phyloP scores from a whole-genome alignment of 1,140 invertebrate species.

The Drosophila kanapiae region DNA sequence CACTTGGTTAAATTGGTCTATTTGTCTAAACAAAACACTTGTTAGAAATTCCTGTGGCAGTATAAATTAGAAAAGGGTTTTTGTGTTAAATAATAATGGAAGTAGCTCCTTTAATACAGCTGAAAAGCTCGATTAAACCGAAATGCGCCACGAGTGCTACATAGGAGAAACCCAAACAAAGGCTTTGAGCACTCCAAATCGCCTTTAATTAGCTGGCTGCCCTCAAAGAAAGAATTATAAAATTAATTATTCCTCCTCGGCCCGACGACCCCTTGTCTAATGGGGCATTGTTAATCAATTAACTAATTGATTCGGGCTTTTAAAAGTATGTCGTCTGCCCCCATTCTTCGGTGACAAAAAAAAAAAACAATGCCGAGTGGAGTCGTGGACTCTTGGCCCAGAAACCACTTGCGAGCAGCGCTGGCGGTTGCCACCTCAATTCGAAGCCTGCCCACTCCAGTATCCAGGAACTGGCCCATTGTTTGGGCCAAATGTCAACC shows the following conservation, averaged over 20 bases:
- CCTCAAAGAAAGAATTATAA: constrained; percentile 23
- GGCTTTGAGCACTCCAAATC: neutral
- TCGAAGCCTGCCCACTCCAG: constrained; percentile 49
- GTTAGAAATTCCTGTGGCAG: neutral
- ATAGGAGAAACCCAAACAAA: neutral
- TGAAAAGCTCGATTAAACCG: neutral
- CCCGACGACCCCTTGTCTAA: constrained; percentile 16
- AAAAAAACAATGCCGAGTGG: constrained; percentile 27
- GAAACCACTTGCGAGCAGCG: constrained; percentile 59
- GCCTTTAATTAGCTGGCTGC: constrained; percentile 18
- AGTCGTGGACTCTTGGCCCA: constrained; percentile 59
- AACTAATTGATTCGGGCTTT: constrained; percentile 78
- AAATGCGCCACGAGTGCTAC: neutral
- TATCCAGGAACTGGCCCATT: constrained; percentile 39
- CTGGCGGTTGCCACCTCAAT: constrained; percentile 72
- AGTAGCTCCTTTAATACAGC: neutral
- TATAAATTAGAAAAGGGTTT: neutral
- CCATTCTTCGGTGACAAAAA: constrained; percentile 31
- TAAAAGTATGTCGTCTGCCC: constrained; percentile 74
- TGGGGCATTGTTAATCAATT: constrained; percentile 72
- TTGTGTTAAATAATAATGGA: neutral
- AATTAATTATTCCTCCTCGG: constrained; percentile 32
- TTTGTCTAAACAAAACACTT: neutral
- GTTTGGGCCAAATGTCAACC: constrained; percentile 74
- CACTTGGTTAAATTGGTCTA: constrained; percentile 10